Base-by-base conservation (phyloP, 2,888 invertebrate genomes). In the Dermolepida albohirtum region DNA sequence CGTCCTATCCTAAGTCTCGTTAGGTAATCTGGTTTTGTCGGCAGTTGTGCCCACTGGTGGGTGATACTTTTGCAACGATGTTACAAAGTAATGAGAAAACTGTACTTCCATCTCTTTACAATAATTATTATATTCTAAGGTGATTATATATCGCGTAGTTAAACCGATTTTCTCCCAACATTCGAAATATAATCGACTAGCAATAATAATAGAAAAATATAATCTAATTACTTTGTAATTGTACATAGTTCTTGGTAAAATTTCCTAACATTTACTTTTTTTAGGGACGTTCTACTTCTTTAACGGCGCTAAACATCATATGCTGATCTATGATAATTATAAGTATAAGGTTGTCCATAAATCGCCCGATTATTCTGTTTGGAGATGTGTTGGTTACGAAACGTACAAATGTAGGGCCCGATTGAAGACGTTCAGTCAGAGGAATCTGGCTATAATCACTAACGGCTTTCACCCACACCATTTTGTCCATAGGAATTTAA, bases 321-420 rank as follows among this genome's bases (percentile, higher is more conserved):
- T 74, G 16, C 69, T 76, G 70, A 70, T 76, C 22, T 69, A 72
- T 10, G 66, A 71, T 11, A 55, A 74, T 41, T 75, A 68, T 63
- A 74, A 74, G 51, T 77, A 74, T 62, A 74, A 71, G 39, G 71
- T 75, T 11, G 74, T 76, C 41, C 40, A 64, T 10, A 72, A 73
- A 39, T 68, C 70, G 29, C 12, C 44, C 6, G 73, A 71, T 6
- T 68, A 70, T 2, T 73, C 73, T 2, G 70, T 72, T 8, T 79
- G 78, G 78, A 74, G 75, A 63, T 79, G 79, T 57, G 64, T 70
- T 10, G 69, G 67, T 11, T 78, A 78, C 49, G 73, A 74, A 40
- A 76, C 69, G 27, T 64, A 63, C 14, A 78, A 76, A 66, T 80
- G 79, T 68, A 78, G 74, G 70, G 73, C 77, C 11, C 73, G 79